A percentile compares a stretch with the other conserved stretches of the same genome.
Conservation (phyloP, 2,888 invertebrate species). For the Abrostola tripartita region DNA sequence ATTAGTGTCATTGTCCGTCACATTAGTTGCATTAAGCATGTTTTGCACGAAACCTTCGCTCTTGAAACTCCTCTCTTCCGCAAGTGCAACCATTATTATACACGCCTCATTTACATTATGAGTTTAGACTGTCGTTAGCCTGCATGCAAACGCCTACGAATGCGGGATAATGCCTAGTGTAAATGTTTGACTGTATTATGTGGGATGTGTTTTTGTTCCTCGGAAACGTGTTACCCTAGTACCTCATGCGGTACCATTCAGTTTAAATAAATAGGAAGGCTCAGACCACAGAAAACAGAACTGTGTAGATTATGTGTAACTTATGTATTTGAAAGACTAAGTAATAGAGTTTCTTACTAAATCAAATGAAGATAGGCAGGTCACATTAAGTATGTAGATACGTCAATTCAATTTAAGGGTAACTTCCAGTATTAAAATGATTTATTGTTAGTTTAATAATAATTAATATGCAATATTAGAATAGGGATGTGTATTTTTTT, state of each 20-base stretch:
- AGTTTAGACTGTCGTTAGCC: slow-evolving; percentile 43
- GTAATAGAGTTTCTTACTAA: too few species aligned
- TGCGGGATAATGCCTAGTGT: slow-evolving; percentile 14
- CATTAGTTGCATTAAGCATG: slow-evolving; percentile 26
- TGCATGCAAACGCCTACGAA: slow-evolving; percentile 42
- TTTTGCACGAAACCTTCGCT: slow-evolving; percentile 28
- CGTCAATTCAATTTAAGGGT: too few species aligned
- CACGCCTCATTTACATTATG: slow-evolving; percentile 36
- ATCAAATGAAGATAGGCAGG: too few species aligned
- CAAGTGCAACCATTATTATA: slow-evolving; percentile 25
- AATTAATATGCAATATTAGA: too few species aligned
- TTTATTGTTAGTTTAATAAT: too few species aligned
- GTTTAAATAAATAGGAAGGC: neutral
- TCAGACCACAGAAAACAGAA: too few species aligned
- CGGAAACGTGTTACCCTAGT: slow-evolving; percentile 7
- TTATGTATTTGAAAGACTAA: too few species aligned
- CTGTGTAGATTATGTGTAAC: too few species aligned
- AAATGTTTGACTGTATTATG: slow-evolving; percentile 17
- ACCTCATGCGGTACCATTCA: neutral
- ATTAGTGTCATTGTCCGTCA: neutral
- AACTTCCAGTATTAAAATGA: too few species aligned
- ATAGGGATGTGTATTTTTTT: too few species aligned
- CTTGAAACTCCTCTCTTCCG: slow-evolving; percentile 48
- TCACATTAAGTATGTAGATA: too few species aligned
- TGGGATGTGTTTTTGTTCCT: slow-evolving; percentile 10